Conservation (phyloP, 2,888 invertebrate species). For the Stratiomys singularior region DNA sequence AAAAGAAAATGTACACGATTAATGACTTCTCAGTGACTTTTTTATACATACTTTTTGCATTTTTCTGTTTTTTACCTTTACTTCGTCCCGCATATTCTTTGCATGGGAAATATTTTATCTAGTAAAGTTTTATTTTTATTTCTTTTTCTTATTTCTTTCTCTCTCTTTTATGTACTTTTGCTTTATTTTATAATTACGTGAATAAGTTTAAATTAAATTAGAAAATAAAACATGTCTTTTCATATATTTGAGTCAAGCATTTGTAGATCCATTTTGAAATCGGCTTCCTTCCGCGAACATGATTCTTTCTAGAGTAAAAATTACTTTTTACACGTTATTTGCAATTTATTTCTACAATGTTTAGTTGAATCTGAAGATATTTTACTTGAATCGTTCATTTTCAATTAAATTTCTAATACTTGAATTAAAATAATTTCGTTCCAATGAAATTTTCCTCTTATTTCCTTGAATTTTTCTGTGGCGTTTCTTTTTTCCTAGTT, state of each 20-base stretch:
- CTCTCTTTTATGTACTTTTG: not conserved
- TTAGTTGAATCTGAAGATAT: not conserved
- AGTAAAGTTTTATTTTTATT: conserved; percentile 14
- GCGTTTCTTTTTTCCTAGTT: conserved; percentile 3
- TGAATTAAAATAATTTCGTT: conserved; percentile 1
- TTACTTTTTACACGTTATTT: not conserved
- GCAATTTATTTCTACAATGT: not conserved
- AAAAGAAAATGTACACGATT: conserved; percentile 34
- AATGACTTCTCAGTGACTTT: conserved; percentile 1
- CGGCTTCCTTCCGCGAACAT: not conserved
- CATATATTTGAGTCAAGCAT: conserved; percentile 7
- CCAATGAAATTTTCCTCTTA: conserved; percentile 18
- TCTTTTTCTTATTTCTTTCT: not conserved
- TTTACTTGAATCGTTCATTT: conserved; percentile 5
- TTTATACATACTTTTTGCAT: not conserved
- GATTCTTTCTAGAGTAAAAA: conserved; percentile 3
- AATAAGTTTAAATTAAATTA: conserved; percentile 34
- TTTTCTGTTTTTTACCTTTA: not conserved
- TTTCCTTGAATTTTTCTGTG: conserved; percentile 12
- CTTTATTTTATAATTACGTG: not conserved
- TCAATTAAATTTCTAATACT: not conserved
- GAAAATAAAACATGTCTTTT: conserved; percentile 35
- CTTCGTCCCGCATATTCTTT: conserved; percentile 7
- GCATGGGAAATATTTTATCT: not conserved
- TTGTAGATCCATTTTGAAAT: not conserved